Evolutionary conservation across 2,888 invertebrate species (phyloP), one percentile per base, ranked within the genome.

Genomic region (Rhingia campestris): DNA sequence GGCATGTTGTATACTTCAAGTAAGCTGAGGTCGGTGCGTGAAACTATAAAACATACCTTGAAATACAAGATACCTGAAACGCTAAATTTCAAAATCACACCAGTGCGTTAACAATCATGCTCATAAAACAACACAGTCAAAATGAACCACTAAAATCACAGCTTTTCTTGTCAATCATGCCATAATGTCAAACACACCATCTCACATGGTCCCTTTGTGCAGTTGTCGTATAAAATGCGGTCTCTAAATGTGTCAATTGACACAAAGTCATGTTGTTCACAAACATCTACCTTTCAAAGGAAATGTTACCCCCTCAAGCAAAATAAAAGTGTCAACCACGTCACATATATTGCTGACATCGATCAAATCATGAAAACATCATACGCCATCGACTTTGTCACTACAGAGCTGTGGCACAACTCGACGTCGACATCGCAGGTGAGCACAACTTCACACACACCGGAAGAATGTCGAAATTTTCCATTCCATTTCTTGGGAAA

Each of bases 331-430:
- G 49, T 30, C 49, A 49, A 49, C 49, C 10, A 30, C 30, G 5
- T 49, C 30, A 10, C 30, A 49, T 10, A 10, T 22, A 22, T 49
- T 22, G 10, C 4, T 49, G 49, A 32, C 10, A 49, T 49, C 49
- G 32, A 49, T 32, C 30, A 22, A 47, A 47, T 47, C 47, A 47
- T 22, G 47, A 6, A 59, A 22, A 7, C 47, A 47, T 6, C 47
- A 47, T 22, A 22, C 9, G 12, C 4, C 43, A 12, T 12, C n/a
- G 12, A 43, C 43, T 12, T 9, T 6, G 22, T 6, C 47, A 47
- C 47, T 22, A 3, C 6, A 22, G 22, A 22, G 9, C 14, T 47
- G 22, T 3, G 22, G 6, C 14, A 47, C 22, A 22, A 47, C 47
- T 47, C 4, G 47, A 47, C 22, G 14, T 22, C 14, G 47, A 22